phyloP scores from a whole-genome alignment of 2,113 vertebrate genomes.

The Irena cyanogastra region DNA sequence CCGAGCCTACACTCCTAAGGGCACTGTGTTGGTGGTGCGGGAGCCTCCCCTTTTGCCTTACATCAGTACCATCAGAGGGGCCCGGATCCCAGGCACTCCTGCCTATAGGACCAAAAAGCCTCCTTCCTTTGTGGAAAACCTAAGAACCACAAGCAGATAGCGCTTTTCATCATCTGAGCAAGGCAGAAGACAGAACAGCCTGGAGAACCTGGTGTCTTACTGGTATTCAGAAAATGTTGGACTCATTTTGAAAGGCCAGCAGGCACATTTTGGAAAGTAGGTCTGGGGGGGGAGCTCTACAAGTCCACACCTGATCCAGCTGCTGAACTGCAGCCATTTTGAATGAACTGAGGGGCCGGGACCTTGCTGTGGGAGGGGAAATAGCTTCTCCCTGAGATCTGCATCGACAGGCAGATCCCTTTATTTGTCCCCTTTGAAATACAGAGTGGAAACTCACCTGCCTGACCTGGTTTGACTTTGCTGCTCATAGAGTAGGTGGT shows the following conservation, averaged over 20 bases:
- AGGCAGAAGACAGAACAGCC: neutral
- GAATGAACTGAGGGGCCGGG: neutral
- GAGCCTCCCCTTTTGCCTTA: conserved; percentile 81
- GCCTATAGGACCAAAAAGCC: conserved; percentile 79
- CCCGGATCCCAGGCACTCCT: conserved; percentile 71
- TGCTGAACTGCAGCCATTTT: neutral
- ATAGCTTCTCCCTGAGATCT: neutral
- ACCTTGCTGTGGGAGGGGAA: neutral
- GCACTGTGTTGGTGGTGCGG: conserved; percentile 62
- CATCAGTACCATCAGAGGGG: conserved; percentile 78
- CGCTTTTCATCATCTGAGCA: neutral
- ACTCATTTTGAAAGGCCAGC: neutral
- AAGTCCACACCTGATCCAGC: neutral
- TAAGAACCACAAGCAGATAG: neutral
- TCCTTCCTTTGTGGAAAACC: conserved; percentile 56
- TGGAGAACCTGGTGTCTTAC: neutral
- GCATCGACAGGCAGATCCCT: neutral
- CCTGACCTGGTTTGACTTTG: neutral
- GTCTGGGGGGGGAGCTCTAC: rapidly evolving
- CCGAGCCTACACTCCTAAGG: conserved; percentile 76
- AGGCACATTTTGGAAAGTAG: neutral
- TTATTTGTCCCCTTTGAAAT: neutral
- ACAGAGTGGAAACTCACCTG: neutral
- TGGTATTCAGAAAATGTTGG: neutral
- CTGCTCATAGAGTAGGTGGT: neutral